A percentile compares a stretch with the other conserved stretches of the same genome.
Evolutionary conservation across 2,888 invertebrate species (phyloP).

Genomic region (Lottia gigantea): DNA sequence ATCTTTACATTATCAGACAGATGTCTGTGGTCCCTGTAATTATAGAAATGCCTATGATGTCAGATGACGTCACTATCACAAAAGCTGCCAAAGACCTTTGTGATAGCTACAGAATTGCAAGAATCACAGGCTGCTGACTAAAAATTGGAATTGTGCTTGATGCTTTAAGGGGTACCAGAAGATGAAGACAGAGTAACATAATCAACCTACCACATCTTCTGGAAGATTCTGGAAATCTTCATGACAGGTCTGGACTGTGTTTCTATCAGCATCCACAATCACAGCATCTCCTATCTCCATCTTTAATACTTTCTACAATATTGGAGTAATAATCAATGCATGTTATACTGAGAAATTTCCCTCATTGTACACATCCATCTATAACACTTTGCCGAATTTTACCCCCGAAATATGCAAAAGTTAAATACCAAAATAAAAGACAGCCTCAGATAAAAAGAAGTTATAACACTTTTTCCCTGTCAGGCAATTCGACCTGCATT

Average conservation of each 20-base stretch:
- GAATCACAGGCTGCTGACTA: no score
- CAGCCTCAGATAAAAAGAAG: background rate
- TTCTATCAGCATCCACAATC: slow-evolving; percentile 91
- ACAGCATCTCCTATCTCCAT: slow-evolving; percentile 94
- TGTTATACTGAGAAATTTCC: no score
- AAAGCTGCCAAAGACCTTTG: no score
- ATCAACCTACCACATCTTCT: slow-evolving; percentile 86
- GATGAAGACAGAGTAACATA: no score
- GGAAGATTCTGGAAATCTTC: slow-evolving; percentile 91
- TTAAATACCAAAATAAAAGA: background rate
- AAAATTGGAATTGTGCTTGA: no score
- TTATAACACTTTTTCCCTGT: no score
- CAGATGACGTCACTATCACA: background rate
- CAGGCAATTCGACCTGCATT: no score
- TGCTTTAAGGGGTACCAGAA: no score
- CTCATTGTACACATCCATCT: no score
- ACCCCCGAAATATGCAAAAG: background rate
- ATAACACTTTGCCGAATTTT: background rate
- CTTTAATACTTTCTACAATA: slow-evolving; percentile 77
- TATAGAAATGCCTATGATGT: slow-evolving; percentile 29
- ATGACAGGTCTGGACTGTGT: slow-evolving; percentile 86
- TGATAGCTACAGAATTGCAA: no score
- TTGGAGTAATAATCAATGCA: no score
- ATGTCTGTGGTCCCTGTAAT: slow-evolving; percentile 30
- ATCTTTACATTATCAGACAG: no score